These are phyloP conservation scores for Zaprionus lachaisei DNA, from an alignment of 1,140 invertebrate species.

Conservation along the genomic window DNA sequence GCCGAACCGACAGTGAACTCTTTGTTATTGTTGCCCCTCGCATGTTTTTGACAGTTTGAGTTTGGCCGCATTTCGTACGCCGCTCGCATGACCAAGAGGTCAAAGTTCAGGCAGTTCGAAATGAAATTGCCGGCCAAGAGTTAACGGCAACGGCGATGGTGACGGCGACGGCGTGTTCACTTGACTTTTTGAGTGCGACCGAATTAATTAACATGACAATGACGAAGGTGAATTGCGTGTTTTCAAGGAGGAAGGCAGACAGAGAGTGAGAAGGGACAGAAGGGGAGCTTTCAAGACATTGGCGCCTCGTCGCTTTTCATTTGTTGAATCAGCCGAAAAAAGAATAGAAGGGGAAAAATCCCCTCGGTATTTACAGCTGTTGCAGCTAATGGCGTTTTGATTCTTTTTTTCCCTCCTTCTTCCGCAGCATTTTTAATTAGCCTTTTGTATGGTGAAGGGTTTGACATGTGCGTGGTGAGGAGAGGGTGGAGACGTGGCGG, in stretches of 20 bases:
- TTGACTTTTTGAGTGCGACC: slow-evolving; percentile 73
- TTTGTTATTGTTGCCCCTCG: slow-evolving; percentile 42
- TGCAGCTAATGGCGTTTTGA: slow-evolving; percentile 37
- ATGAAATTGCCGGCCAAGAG: slow-evolving; percentile 15
- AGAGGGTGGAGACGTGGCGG: neutral
- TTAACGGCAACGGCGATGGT: slow-evolving; percentile 2
- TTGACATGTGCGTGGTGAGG: neutral
- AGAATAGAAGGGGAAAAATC: neutral
- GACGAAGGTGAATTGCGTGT: slow-evolving; percentile 82
- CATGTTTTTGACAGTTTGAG: slow-evolving; percentile 71
- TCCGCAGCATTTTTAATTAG: slow-evolving; percentile 71
- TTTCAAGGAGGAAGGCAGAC: slow-evolving; percentile 4
- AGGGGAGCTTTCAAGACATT: slow-evolving; percentile 21
- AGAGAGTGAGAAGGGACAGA: neutral
- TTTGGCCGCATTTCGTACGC: slow-evolving; percentile 23
- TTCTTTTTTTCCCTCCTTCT: slow-evolving; percentile 29
- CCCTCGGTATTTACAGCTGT: slow-evolving; percentile 16
- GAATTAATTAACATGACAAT: slow-evolving; percentile 83
- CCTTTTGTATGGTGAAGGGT: slow-evolving; percentile 39
- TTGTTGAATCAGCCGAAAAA: slow-evolving; percentile 44
- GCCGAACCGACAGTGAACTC: slow-evolving; percentile 17
- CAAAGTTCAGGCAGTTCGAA: slow-evolving; percentile 1
- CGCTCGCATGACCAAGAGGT: neutral
- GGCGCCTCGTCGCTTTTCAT: slow-evolving; percentile 16
- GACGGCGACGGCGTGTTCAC: slow-evolving; percentile 52